Conservation (phyloP, 2,888 invertebrate species). For the Rhagonycha lutea region DNA sequence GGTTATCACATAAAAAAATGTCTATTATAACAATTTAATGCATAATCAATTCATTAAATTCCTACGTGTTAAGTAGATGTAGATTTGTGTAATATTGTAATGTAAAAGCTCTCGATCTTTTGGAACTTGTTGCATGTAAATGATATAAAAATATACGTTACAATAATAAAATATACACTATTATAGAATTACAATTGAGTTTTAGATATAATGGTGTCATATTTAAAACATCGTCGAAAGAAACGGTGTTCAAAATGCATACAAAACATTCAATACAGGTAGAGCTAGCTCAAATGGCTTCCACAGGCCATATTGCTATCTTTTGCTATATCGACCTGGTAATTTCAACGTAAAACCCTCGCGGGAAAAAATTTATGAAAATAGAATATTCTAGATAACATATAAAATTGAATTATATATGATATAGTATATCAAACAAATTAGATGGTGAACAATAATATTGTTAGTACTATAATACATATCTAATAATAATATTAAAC, state of each 20-base stretch:
- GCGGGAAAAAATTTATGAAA: slow-evolving; percentile 12
- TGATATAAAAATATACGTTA: neutral
- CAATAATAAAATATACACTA: neutral
- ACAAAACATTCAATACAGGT: slow-evolving; percentile 12
- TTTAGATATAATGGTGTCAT: neutral
- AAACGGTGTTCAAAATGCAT: slow-evolving; percentile 9
- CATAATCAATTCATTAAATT: neutral
- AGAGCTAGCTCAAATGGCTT: slow-evolving; percentile 7
- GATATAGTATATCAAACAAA: too few relatives aligned
- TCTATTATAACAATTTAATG: neutral
- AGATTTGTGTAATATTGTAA: neutral
- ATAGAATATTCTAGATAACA: slow-evolving; percentile 12
- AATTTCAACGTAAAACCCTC: slow-evolving; percentile 12
- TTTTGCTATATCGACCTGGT: slow-evolving; percentile 8
- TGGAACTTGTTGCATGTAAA: neutral
- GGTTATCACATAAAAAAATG: neutral
- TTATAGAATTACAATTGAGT: neutral
- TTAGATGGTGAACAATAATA: too few relatives aligned
- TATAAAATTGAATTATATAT: neutral
- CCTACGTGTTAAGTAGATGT: neutral
- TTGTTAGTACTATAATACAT: too few relatives aligned
- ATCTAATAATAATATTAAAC: too few relatives aligned
- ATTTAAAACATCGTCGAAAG: neutral
- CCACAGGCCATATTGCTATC: slow-evolving; percentile 8
- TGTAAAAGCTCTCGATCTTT: neutral